phyloP scores from a whole-genome alignment of 2,888 invertebrate species.

The Mesochorus sp. region DNA sequence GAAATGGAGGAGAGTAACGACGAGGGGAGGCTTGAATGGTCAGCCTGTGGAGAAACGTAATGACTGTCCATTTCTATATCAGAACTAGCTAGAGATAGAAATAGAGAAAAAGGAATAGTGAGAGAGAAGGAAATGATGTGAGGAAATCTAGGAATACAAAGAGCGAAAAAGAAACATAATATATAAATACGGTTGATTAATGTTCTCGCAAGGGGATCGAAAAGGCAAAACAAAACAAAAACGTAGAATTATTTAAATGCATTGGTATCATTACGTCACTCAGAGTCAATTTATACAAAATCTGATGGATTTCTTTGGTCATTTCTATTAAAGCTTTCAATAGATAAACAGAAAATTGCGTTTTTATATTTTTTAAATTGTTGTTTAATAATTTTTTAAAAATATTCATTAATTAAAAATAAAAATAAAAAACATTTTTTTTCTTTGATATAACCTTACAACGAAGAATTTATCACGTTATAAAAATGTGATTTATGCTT shows the following conservation, averaged over 20 bases:
- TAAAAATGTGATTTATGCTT: no score
- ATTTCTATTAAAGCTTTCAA: no score
- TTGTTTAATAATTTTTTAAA: neutral
- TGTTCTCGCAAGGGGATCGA: slow-evolving; percentile 43
- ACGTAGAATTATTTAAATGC: slow-evolving; percentile 64
- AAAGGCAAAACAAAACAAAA: slow-evolving; percentile 57
- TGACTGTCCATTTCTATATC: slow-evolving; percentile 66
- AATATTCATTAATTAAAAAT: neutral
- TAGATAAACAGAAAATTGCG: no score
- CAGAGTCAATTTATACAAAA: no score
- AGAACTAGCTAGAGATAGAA: neutral
- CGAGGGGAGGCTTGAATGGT: slow-evolving; percentile 55
- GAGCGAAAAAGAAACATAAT: slow-evolving; percentile 39
- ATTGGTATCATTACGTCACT: slow-evolving; percentile 61
- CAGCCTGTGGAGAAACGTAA: slow-evolving; percentile 56
- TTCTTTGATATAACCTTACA: no score
- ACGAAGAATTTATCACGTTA: no score
- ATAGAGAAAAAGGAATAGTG: slow-evolving; percentile 11
- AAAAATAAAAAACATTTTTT: neutral
- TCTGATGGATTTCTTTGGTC: no score
- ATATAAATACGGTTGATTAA: slow-evolving; percentile 61
- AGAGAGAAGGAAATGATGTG: neutral
- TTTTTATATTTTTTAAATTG: no score
- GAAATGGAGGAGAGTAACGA: slow-evolving; percentile 26
- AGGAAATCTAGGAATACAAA: slow-evolving; percentile 35